A percentile compares a stretch with the other conserved stretches of the same genome.
Conservation (phyloP, 2,888 invertebrate genomes). For the Zeuzera pyrina region DNA sequence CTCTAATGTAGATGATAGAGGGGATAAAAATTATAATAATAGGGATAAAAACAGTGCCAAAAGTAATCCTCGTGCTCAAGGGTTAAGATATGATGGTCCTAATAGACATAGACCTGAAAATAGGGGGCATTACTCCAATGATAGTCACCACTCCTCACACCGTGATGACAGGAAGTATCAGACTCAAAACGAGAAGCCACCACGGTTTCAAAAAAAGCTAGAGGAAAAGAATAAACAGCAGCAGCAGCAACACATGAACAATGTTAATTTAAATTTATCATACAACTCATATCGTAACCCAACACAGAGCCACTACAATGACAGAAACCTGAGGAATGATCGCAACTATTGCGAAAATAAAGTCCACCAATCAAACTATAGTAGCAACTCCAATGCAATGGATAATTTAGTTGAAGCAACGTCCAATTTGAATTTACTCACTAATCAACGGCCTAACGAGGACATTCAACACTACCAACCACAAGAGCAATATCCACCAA, state of each 20-base stretch:
- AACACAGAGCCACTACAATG: conserved; percentile 35
- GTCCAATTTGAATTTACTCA: conserved; percentile 40
- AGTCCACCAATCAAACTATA: conserved; percentile 33
- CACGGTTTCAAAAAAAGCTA: conserved; percentile 73
- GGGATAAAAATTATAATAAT: conserved; percentile 33
- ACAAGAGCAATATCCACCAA: conserved; percentile 30
- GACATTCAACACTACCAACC: conserved; percentile 27
- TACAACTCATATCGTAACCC: conserved; percentile 42
- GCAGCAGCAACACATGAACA: conserved; percentile 34
- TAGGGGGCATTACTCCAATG: conserved; percentile 48
- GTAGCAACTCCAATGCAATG: conserved; percentile 34
- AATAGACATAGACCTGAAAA: conserved; percentile 42
- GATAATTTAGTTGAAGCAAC: conserved; percentile 51
- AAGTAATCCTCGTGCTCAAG: conserved; percentile 41
- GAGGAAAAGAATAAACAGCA: conserved; percentile 63
- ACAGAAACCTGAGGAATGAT: conserved; percentile 40
- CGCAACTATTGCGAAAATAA: conserved; percentile 38
- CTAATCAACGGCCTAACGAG: conserved; percentile 27
- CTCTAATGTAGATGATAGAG: conserved; percentile 24
- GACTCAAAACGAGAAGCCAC: conserved; percentile 69
- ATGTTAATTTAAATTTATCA: conserved; percentile 36
- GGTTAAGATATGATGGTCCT: conserved; percentile 41
- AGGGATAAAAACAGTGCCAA: conserved; percentile 48
- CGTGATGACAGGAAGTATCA: conserved; percentile 58
- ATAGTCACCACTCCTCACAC: conserved; percentile 40